Percentiles rank a stretch among this genome's conserved stretches.
These are phyloP conservation scores for Brachypteracias leptosomus DNA, from an alignment of 2,113 vertebrate genomes.

Conservation along the genomic window DNA sequence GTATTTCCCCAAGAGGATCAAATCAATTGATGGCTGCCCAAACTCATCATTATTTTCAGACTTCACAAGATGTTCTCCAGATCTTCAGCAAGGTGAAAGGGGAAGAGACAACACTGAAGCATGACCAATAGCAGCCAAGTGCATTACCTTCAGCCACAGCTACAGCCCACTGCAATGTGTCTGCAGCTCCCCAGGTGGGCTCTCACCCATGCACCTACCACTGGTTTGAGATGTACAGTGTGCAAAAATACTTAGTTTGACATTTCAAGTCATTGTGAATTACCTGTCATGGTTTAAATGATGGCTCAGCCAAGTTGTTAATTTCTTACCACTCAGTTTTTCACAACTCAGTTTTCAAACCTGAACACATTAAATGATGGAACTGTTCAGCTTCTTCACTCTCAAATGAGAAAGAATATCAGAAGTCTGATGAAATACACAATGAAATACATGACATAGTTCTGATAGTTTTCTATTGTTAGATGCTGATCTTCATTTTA, in stretches of 20 bases:
- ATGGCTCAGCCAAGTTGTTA: background rate
- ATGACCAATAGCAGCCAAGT: background rate
- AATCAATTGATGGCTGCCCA: background rate
- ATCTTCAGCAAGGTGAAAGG: background rate
- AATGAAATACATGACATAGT: too few relatives aligned
- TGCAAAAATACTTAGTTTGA: background rate
- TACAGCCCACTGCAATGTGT: background rate
- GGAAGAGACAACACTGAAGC: background rate
- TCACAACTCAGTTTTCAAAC: background rate
- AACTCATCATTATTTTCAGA: background rate
- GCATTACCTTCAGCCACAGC: background rate
- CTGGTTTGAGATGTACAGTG: background rate
- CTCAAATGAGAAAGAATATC: background rate
- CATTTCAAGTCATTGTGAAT: background rate
- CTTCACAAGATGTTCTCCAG: background rate
- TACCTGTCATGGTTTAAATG: background rate
- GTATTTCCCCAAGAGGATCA: background rate
- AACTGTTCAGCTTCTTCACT: background rate
- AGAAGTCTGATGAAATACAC: too few relatives aligned
- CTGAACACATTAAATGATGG: background rate
- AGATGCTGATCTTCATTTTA: background rate
- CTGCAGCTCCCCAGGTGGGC: background rate
- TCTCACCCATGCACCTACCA: background rate
- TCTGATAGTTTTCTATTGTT: too few relatives aligned
- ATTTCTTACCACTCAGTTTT: background rate